Conservation (phyloP, 2,797 vertebrate species). For the Sebastes kiyomatsui region DNA sequence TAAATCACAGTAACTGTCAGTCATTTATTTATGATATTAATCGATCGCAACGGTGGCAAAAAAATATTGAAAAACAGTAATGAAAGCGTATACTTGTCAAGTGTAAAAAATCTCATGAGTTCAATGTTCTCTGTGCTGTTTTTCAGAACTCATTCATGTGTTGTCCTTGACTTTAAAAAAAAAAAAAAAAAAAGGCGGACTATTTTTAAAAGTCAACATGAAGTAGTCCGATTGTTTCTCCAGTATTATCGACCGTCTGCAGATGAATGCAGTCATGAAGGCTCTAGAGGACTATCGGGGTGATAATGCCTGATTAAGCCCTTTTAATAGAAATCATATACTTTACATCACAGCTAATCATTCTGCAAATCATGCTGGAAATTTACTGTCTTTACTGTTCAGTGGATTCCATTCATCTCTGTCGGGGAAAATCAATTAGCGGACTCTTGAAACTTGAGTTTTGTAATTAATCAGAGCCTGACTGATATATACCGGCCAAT, state of each 20-base stretch:
- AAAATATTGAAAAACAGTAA: background rate
- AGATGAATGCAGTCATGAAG: background rate
- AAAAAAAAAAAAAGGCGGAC: background rate
- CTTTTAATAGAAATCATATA: background rate
- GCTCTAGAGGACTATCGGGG: background rate
- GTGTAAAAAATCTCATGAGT: background rate
- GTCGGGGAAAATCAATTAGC: background rate
- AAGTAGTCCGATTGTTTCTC: background rate
- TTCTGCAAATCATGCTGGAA: background rate
- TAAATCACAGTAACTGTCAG: constrained; percentile 18
- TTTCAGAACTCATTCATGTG: background rate
- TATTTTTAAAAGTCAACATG: background rate
- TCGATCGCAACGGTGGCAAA: background rate
- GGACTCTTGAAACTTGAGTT: background rate
- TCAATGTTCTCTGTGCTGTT: background rate
- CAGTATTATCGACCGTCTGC: background rate
- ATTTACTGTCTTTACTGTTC: background rate
- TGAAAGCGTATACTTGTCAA: background rate
- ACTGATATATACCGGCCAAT: background rate
- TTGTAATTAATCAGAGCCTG: background rate
- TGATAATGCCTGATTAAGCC: background rate
- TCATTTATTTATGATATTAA: constrained; percentile 32
- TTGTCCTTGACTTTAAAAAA: background rate
- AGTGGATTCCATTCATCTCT: background rate
- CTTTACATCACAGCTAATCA: background rate